Base-by-base conservation (phyloP, 2,888 invertebrate species). In the Opisthograptis luteolata region DNA sequence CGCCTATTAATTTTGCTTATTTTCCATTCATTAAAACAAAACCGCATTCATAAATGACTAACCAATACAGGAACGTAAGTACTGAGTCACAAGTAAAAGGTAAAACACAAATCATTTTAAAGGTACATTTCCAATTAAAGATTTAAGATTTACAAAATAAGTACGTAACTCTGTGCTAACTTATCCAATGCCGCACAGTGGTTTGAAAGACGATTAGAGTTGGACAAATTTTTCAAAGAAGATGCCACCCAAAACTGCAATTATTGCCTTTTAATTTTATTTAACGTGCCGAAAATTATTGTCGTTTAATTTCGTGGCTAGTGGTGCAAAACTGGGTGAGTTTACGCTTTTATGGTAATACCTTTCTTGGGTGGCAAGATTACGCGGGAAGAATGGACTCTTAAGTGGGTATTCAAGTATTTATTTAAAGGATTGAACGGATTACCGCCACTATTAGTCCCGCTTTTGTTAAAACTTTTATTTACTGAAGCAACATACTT, bases 401-500 rank as follows among this genome's bases (percentile, higher is more conserved):
- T 70, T 64, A 70, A 84, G 81, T 80, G 79, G 73, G 57, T 70
- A 65, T 74, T 74, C 52, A 65, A 65, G 71, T 86, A 81, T 85
- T 86, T 42, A 79, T 79, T 81, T 81, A 84, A 84, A 76, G 76
- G 87, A 87, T 89, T 87, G 85, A 68, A 50, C 54, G 70, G 85
- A 84, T 88, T 86, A 81, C 46, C 49, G 55, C 55, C 61, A 66
- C 70, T 73, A 61, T 72, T 71, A 68, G 65, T 60, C 65, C 63
- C 64, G 63, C 66, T 61, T 71, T 74, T 74, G 69, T 71, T 66
- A 55, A 62, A 64, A 70, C 70, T 79, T 59, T 55, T 66, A 54
- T 50, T 51, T 60, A 46, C 49, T 55, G 28, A 61, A 60, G 41
- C 22, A 35, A 47, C 40, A 20, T 8, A 17, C 17, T 25, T 12